Evolutionary conservation across 2,113 vertebrate species (phyloP).

Genomic region (Callithrix jacchus): DNA sequence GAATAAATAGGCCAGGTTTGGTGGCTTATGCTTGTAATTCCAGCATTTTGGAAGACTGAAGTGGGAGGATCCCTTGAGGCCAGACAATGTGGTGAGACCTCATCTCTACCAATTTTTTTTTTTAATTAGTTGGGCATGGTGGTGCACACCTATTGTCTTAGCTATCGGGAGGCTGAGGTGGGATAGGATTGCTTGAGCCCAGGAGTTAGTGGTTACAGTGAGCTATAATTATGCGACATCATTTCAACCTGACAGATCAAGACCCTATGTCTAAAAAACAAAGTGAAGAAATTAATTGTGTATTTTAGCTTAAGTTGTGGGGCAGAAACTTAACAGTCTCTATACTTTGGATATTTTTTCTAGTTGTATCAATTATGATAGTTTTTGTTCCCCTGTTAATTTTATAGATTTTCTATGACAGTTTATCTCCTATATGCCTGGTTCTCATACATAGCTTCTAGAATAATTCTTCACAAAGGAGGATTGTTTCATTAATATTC

Average conservation of each 20-base stretch:
- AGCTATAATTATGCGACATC: not conserved
- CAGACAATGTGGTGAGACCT: not conserved
- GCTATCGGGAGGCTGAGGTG: not conserved
- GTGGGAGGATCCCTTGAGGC: not conserved
- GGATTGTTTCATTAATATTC: not conserved
- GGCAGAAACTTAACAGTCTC: not conserved
- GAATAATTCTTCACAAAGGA: conserved; percentile 16
- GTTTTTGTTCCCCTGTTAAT: not conserved
- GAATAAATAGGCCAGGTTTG: not conserved
- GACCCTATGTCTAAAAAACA: not conserved
- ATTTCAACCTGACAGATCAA: not conserved
- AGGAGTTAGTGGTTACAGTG: not conserved
- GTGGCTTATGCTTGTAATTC: not conserved
- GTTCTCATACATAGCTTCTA: not conserved
- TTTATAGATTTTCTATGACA: not conserved
- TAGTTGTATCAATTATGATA: not conserved
- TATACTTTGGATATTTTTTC: not conserved
- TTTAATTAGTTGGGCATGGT: not conserved
- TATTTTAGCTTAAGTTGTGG: not conserved
- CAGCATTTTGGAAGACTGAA: not conserved
- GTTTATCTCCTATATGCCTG: not conserved
- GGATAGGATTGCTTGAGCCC: not conserved
- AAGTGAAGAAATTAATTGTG: not conserved
- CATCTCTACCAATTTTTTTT: not conserved
- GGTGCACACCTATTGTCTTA: not conserved